Percentiles rank a stretch among this genome's conserved stretches.
phyloP scores from a whole-genome alignment of 2,888 invertebrate genomes.

The Hedychridium roseum region DNA sequence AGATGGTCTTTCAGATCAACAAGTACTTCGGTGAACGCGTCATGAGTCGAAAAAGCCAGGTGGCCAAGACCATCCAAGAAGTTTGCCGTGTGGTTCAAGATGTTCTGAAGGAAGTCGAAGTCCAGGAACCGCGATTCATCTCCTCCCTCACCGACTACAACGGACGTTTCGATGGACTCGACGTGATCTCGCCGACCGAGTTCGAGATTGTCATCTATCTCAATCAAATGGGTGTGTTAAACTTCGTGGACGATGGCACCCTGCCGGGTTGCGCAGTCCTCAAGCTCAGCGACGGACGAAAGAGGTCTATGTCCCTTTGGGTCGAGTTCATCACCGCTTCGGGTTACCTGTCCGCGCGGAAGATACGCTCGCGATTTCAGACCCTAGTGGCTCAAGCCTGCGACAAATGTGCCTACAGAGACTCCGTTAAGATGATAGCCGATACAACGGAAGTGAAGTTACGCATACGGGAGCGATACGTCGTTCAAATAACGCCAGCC shows the following conservation, averaged over 20 bases:
- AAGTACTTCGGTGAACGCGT: slow-evolving; percentile 93
- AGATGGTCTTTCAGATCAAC: slow-evolving; percentile 94
- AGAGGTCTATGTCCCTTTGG: slow-evolving; percentile 97
- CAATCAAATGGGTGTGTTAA: slow-evolving; percentile 97
- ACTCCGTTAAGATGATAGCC: slow-evolving; percentile 92
- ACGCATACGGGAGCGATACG: slow-evolving; percentile 85
- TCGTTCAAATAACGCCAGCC: slow-evolving; percentile 94
- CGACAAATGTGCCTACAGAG: slow-evolving; percentile 91
- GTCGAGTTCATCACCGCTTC: slow-evolving; percentile 97
- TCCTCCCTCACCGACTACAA: slow-evolving; percentile 89
- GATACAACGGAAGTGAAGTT: slow-evolving; percentile 93
- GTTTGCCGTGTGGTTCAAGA: slow-evolving; percentile 93
- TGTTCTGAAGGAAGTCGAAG: slow-evolving; percentile 93
- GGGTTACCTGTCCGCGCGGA: slow-evolving; percentile 91
- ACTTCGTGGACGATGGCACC: slow-evolving; percentile 95
- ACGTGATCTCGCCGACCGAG: slow-evolving; percentile 90
- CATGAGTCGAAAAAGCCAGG: slow-evolving; percentile 83
- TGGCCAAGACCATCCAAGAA: slow-evolving; percentile 87
- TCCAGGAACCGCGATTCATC: slow-evolving; percentile 93
- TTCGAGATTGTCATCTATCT: slow-evolving; percentile 94
- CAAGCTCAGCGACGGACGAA: slow-evolving; percentile 93
- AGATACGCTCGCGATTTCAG: slow-evolving; percentile 93
- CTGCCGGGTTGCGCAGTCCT: slow-evolving; percentile 93
- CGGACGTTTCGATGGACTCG: slow-evolving; percentile 91
- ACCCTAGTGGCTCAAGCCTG: slow-evolving; percentile 88